Conservation (phyloP, 2,113 vertebrate genomes). For the Phylloscopus trochiloides region DNA sequence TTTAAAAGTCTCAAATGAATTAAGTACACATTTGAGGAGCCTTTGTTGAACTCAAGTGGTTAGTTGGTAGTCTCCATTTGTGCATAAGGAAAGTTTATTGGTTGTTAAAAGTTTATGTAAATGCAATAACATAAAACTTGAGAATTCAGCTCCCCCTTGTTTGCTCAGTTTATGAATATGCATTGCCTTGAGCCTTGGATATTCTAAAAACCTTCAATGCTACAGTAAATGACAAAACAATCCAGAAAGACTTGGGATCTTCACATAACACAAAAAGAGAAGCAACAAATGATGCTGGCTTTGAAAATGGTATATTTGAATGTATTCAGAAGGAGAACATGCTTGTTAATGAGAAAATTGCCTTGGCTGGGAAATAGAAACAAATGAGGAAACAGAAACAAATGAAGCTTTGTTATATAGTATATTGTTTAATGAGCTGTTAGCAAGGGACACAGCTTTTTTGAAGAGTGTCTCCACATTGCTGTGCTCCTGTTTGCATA, state of each 20-base stretch:
- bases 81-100: neutral
- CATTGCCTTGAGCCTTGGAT: neutral
- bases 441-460: neutral
- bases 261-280: neutral
- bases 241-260: neutral
- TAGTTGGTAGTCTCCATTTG: neutral
- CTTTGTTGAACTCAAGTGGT: neutral
- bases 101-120: slow-evolving; percentile 7
- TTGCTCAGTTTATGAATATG: neutral
- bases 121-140: neutral
- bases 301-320: neutral
- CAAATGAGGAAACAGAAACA: neutral
- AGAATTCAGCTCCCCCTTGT: neutral
- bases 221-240: neutral
- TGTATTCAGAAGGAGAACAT: neutral
- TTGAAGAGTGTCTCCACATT: neutral
- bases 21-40: neutral
- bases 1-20: neutral
- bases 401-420: neutral
- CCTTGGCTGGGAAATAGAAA: neutral
- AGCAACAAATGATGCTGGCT: neutral
- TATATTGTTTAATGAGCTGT: neutral
- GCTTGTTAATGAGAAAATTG: neutral
- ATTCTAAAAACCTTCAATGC: neutral
- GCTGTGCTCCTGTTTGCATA: neutral